phyloP scores from a whole-genome alignment of 2,113 vertebrate species.

The Eurystomus gularis region DNA sequence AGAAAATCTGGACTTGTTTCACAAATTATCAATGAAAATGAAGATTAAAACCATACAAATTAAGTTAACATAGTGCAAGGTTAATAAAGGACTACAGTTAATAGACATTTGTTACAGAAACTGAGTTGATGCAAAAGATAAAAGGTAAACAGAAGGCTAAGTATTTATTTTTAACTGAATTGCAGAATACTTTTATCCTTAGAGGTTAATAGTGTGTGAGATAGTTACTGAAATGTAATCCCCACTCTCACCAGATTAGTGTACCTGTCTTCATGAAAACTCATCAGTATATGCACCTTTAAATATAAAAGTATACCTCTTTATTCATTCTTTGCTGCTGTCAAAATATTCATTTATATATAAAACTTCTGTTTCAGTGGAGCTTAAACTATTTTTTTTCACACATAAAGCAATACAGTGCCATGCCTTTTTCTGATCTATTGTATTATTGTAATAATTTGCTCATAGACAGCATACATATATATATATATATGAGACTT shows the following conservation, averaged over 20 bases:
- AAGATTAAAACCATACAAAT: background rate
- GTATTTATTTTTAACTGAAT: background rate
- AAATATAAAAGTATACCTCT: background rate
- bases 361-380: background rate
- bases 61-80: background rate
- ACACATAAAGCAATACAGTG: background rate
- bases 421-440: background rate
- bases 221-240: background rate
- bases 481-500: fast-evolving
- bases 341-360: background rate
- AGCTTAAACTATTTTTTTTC: background rate
- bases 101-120: background rate
- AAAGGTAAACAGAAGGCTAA: background rate
- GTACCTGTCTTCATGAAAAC: background rate
- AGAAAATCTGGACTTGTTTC: background rate
- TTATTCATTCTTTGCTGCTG: background rate
- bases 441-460: background rate
- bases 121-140: background rate
- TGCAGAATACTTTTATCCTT: background rate
- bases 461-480: background rate
- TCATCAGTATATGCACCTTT: background rate
- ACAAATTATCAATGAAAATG: background rate
- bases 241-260: background rate
- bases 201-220: background rate
- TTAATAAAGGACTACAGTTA: background rate